Percentiles rank a stretch among this genome's conserved stretches.
These are phyloP conservation scores for Steatocranus sp. DNA, from an alignment of 2,797 vertebrate species.

Conservation along the genomic window DNA sequence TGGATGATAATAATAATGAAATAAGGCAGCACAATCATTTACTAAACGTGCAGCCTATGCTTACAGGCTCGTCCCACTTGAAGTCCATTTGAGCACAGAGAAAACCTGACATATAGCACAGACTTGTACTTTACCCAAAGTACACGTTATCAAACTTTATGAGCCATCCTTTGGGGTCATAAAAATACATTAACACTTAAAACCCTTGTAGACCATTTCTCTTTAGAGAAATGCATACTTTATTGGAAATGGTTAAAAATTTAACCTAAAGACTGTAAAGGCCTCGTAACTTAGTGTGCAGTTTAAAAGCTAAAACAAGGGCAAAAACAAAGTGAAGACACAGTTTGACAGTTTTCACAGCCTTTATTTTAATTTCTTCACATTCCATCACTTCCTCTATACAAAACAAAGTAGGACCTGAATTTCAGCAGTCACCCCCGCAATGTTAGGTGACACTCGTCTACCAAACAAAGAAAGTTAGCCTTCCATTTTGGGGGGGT, in stretches of 20 bases:
- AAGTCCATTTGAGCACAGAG: not conserved
- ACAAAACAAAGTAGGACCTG: constrained; percentile 43
- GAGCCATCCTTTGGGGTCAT: not conserved
- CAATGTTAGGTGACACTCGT: constrained; percentile 2
- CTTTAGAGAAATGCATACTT: not conserved
- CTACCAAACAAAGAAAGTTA: constrained; percentile 14
- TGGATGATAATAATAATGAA: not conserved
- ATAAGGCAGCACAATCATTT: not conserved
- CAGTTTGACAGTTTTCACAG: not conserved
- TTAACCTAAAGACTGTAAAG: not conserved
- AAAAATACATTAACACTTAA: not conserved
- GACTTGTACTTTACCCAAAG: not conserved
- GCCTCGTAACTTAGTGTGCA: not conserved
- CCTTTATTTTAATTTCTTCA: constrained; percentile 63
- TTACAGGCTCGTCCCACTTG: not conserved
- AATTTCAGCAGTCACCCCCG: constrained; percentile 20
- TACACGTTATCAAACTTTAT: not conserved
- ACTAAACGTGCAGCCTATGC: not conserved
- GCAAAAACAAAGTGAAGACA: not conserved
- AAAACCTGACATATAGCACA: not conserved
- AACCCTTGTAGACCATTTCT: not conserved
- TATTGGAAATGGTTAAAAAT: not conserved
- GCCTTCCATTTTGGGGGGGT: not conserved
- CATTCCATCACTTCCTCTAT: constrained; percentile 29
- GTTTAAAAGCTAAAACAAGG: not conserved